Evolutionary conservation across 1,140 invertebrate species (phyloP), one percentile per base, ranked within the genome.

Genomic region (Lordiphosa mommai): DNA sequence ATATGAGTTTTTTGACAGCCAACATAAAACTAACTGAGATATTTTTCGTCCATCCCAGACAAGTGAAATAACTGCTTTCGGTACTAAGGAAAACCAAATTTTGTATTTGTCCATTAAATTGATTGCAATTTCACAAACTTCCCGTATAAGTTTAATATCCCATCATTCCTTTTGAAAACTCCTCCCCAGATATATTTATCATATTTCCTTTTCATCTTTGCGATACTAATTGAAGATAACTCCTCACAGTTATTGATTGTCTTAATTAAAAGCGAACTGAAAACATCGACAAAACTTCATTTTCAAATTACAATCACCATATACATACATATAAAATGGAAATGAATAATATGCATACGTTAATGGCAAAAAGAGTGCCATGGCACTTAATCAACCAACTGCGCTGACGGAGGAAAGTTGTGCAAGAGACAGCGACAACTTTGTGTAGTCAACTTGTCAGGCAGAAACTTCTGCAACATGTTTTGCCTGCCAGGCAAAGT

Each of bases 401-500:
- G 32, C 20, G 16, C 16, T 20, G 23, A 38, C 13, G 12, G 38
- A 53, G 56, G 41, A 56, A 56, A 71, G 61, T 67, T 67, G 53
- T 49, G 44, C 61, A 52, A 51, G 43, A 32, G 29, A 51, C 40
- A 44, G 41, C 50, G 16, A 23, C 47, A 47, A 52, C 40, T 37
- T 33, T 36, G 63, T 23, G 38, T 43, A 65, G 56, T 34, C 60
- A 55, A 71, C 46, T 55, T 70, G 66, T 56, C 58, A 57, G 52
- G 13, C 66, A 43, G 68, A 69, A 65, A 79, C 61, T 69, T 68
- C 40, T 72, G 50, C 73, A 72, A 64, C 73, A 72, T 49, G 68
- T 82, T 68, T 76, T 63, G 61, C 55, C 72, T 59, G 72, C 33
- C 65, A 43, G 72, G 41, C 65, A 58, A 64, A 65, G 76, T 74